phyloP scores from a whole-genome alignment of 2,113 vertebrate genomes.

The Gambusia affinis region DNA sequence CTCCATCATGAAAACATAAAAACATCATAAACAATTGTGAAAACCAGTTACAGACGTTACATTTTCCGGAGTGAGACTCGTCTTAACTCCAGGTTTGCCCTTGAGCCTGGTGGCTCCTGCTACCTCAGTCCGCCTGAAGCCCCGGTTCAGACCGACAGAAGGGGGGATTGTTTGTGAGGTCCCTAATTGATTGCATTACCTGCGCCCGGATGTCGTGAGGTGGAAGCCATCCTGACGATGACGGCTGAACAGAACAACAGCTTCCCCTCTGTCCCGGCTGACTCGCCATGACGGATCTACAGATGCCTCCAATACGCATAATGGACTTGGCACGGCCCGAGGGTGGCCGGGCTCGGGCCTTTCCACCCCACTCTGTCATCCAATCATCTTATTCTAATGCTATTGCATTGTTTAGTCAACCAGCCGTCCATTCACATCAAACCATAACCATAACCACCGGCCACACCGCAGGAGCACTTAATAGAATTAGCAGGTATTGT shows the following conservation, averaged over 20 bases:
- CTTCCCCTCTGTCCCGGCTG: slow-evolving; percentile 44
- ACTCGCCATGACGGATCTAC: slow-evolving; percentile 61
- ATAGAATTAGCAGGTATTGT: slow-evolving; percentile 84
- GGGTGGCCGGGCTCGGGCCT: slow-evolving; percentile 58
- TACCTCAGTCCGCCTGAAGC: slow-evolving; percentile 36
- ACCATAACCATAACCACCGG: slow-evolving; percentile 57
- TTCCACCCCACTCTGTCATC: slow-evolving; percentile 73
- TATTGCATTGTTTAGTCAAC: slow-evolving; percentile 80
- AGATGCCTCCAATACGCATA: slow-evolving; percentile 79
- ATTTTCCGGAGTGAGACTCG: too few relatives aligned
- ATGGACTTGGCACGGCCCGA: slow-evolving; percentile 79
- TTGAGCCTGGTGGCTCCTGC: slow-evolving; percentile 40
- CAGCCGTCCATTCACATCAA: slow-evolving; percentile 80
- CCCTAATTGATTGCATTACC: slow-evolving; percentile 74
- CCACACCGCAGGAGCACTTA: slow-evolving; percentile 72
- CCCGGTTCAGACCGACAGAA: slow-evolving; percentile 46
- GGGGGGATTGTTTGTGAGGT: slow-evolving; percentile 25
- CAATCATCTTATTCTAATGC: slow-evolving; percentile 83
- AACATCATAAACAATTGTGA: too few relatives aligned
- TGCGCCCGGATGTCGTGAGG: slow-evolving; percentile 50
- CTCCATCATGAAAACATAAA: too few relatives aligned
- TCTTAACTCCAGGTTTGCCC: slow-evolving; percentile 22
- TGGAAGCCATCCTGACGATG: slow-evolving; percentile 72
- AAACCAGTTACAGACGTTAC: too few relatives aligned
- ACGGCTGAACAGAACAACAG: slow-evolving; percentile 62